phyloP scores from a whole-genome alignment of 2,113 vertebrate genomes.

The Phyllostomus hastatus region DNA sequence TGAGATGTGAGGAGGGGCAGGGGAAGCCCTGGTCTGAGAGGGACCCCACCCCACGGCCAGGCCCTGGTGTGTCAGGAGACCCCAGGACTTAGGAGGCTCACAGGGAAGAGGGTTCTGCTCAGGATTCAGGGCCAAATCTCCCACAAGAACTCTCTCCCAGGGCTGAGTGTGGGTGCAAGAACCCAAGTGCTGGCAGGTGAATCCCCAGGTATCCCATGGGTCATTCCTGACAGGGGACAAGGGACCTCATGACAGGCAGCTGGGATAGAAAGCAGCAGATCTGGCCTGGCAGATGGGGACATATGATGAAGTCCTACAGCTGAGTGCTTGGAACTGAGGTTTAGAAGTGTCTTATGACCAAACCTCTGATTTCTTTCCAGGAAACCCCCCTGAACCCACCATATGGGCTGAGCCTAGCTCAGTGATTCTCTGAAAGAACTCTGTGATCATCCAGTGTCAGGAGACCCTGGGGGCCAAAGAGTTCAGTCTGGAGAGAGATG shows the following conservation, averaged over 20 bases:
- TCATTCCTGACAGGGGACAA: background rate
- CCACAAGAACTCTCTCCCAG: background rate
- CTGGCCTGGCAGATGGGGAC: background rate
- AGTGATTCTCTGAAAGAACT: accelerated
- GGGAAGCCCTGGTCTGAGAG: background rate
- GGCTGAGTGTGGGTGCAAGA: background rate
- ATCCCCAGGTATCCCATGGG: background rate
- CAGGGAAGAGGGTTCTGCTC: background rate
- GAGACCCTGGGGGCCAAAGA: accelerated
- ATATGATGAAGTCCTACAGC: background rate
- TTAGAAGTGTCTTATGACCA: too few relatives aligned
- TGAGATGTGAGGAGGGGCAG: background rate
- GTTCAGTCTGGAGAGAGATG: accelerated
- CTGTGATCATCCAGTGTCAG: background rate
- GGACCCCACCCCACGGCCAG: too few relatives aligned
- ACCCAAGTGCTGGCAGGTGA: background rate
- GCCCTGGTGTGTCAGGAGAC: too few relatives aligned
- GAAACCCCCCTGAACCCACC: background rate
- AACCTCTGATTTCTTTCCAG: background rate
- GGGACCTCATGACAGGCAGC: accelerated
- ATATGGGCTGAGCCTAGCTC: background rate
- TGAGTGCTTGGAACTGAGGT: background rate
- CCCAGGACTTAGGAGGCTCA: too few relatives aligned
- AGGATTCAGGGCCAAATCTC: background rate
- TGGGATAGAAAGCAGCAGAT: background rate